Evolutionary conservation across 2,888 invertebrate genomes (phyloP), one percentile per base, ranked within the genome.

Genomic region (Athripsodes cinereus): DNA sequence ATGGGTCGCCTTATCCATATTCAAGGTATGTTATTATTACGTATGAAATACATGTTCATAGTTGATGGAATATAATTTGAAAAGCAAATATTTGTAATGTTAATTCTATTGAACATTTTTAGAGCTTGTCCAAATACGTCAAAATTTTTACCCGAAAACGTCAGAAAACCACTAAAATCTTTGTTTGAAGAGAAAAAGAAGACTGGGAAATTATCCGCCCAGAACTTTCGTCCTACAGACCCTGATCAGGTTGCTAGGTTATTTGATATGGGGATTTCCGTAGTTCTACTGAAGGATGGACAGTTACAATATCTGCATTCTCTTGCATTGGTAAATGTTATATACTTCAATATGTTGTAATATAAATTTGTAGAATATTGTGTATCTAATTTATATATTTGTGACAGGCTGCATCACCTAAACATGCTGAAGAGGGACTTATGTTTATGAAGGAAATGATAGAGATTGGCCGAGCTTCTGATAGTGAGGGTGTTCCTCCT

Each of bases 381-480:
- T n/a, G n/a, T n/a, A n/a, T n/a, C 26, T 26, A 3, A 10, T 10
- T 26, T 26, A 26, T 26, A 6, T 26, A 8, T 3, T 40, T 62
- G 66, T 65, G 72, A 13, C 66, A 95, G 93, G 97, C 97, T 2
- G 85, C 87, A 68, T 87, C 90, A 10, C 78, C 88, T 0, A 86
- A 88, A 66, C 91, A 94, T 69, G 96, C 93, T 0, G 91, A 94
- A 66, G 92, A 96, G 74, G 97, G 98, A 0, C 76, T 95, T 34
- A 80, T 90, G 13, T 97, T 98, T 71, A 96, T 98, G 95, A 91
- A 93, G 68, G 97, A 98, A 75, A 96, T 98, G 93, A 70, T 78
- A 1, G 87, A 87, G 55, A 64, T 68, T 18, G 77, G 76, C 51
- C 75, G 75, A 63, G 75, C 75, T 1, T 40, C 5, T 40, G 40